A percentile compares a stretch with the other conserved stretches of the same genome.
Evolutionary conservation across 64 coral and sea anemone genomes (phyloP).

Genomic region (Dendrophyllia cribrosa): DNA sequence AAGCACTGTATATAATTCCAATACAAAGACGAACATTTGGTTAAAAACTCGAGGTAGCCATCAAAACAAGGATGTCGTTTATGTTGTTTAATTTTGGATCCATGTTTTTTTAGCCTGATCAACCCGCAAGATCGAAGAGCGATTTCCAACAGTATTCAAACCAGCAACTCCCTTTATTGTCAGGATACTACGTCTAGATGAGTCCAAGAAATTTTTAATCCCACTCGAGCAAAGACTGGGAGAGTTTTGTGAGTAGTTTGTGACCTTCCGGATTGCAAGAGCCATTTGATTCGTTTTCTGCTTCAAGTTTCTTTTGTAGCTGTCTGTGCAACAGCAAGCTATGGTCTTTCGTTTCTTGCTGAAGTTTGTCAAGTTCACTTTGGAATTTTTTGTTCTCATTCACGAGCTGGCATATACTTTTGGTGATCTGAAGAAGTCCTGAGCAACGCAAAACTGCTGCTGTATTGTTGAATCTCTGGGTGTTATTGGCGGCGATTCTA

Average conservation of each 20-base stretch:
- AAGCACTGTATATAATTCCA: too few species aligned
- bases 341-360: conserved; percentile 71
- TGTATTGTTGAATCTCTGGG: conserved; percentile 41
- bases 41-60: too few species aligned
- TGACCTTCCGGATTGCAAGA: conserved; percentile 36
- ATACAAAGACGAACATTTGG: too few species aligned
- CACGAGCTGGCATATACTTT: conserved; percentile 77
- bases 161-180: too few species aligned
- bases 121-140: too few species aligned
- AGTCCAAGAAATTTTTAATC: background rate
- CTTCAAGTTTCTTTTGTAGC: conserved; percentile 69
- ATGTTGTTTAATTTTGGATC: too few species aligned
- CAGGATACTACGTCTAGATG: too few species aligned
- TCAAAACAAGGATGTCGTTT: too few species aligned
- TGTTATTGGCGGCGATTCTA: background rate
- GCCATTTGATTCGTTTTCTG: conserved; percentile 8
- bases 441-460: conserved; percentile 69
- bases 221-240: conserved; percentile 11
- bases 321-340: conserved; percentile 72
- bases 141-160: too few species aligned
- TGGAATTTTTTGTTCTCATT: conserved; percentile 82
- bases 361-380: conserved; percentile 74
- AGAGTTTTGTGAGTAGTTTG: conserved; percentile 20
- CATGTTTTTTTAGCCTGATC: too few species aligned
- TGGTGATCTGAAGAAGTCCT: conserved; percentile 81